These are phyloP conservation scores for Euproctis similis DNA, from an alignment of 2,888 invertebrate genomes.

Conservation along the genomic window DNA sequence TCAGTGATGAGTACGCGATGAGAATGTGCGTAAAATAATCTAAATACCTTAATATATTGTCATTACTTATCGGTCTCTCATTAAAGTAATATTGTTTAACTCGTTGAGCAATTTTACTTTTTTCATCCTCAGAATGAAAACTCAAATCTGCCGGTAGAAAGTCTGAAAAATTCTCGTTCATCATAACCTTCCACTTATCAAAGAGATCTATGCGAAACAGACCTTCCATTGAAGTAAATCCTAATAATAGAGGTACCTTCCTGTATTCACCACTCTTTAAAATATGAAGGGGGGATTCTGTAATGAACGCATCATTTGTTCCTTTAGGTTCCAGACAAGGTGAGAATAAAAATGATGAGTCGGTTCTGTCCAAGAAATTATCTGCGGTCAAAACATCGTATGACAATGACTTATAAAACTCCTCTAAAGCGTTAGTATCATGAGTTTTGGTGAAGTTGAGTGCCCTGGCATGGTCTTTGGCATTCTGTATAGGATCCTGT, in stretches of 20 bases:
- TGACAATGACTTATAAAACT: conserved; percentile 34
- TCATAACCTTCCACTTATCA: conserved; percentile 2
- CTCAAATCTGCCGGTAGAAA: conserved; percentile 23
- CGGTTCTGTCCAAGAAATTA: conserved; percentile 15
- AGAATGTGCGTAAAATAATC: conserved; percentile 39
- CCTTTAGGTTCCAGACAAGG: conserved; percentile 26
- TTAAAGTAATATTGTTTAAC: conserved; percentile 31
- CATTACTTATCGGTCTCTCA: conserved; percentile 10
- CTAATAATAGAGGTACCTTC: conserved; percentile 34
- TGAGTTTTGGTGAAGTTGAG: conserved; percentile 28
- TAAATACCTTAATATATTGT: conserved; percentile 12
- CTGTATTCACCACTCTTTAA: conserved; percentile 25
- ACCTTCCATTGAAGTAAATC: conserved; percentile 22
- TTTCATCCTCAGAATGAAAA: conserved; percentile 19
- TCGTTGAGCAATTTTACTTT: conserved; percentile 12
- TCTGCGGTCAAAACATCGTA: conserved; percentile 25
- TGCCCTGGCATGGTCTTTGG: conserved; percentile 26
- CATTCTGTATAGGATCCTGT: conserved; percentile 32
- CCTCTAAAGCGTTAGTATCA: conserved; percentile 35
- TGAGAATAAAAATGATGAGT: conserved; percentile 19
- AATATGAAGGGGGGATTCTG: conserved; percentile 30
- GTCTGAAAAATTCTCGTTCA: conserved; percentile 23
- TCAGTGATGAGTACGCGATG: conserved; percentile 21
- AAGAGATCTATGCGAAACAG: not conserved
- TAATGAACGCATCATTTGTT: conserved; percentile 23